Conservation (phyloP, 2,113 vertebrate genomes). For the Cyprinus carpio region DNA sequence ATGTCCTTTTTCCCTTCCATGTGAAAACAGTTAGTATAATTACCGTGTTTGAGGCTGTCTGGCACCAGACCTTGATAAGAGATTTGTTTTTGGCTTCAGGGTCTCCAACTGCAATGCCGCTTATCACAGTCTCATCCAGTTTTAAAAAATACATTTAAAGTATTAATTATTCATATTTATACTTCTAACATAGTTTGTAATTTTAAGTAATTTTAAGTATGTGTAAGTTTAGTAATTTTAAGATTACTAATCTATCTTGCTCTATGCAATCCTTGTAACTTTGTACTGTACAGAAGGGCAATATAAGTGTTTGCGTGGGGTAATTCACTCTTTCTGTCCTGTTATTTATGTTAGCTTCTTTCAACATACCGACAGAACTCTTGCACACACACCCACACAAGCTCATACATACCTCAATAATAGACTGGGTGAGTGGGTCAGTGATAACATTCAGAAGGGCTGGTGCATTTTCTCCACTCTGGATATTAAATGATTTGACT, state of each 20-base stretch:
- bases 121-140: conserved; percentile 87
- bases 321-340: neutral
- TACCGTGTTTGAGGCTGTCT: conserved; percentile 79
- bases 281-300: conserved; percentile 9
- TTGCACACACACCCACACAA: neutral
- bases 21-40: neutral
- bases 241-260: neutral
- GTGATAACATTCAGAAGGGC: conserved; percentile 93
- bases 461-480: conserved; percentile 86
- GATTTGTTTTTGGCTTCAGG: conserved; percentile 81
- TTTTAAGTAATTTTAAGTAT: too few relatives aligned
- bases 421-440: conserved; percentile 85
- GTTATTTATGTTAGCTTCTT: neutral
- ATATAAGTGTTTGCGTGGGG: neutral
- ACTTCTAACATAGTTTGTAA: neutral
- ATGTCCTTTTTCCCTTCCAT: neutral
- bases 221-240: too few relatives aligned
- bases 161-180: neutral
- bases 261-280: conserved; percentile 18
- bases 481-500: conserved; percentile 81
- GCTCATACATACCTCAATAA: conserved; percentile 82
- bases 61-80: conserved; percentile 86
- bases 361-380: neutral
- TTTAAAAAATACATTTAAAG: conserved; percentile 55
- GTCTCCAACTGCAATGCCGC: conserved; percentile 82